Conservation (phyloP, 2,113 vertebrate species). For the Epinephelus lanceolatus region DNA sequence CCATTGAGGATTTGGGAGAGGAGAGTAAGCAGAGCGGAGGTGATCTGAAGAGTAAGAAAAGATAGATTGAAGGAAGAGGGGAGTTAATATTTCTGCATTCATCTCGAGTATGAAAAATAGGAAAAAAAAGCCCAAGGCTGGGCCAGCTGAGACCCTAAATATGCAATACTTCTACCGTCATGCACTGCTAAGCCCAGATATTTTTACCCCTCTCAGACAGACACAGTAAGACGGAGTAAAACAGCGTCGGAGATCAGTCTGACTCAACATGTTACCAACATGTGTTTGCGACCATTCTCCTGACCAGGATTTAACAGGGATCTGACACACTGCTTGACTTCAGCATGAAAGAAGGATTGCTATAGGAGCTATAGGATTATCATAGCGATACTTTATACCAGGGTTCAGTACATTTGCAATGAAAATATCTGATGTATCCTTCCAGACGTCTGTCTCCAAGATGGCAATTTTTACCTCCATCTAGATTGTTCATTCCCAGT, state of each 20-base stretch:
- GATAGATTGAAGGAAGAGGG: neutral
- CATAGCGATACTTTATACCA: neutral
- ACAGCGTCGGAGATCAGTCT: neutral
- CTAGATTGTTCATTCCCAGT: neutral
- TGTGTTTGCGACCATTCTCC: neutral
- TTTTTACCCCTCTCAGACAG: neutral
- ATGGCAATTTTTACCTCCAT: neutral
- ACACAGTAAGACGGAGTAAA: neutral
- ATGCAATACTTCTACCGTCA: conserved; percentile 11
- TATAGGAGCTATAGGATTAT: neutral
- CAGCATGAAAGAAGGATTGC: neutral
- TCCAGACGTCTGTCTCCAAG: neutral
- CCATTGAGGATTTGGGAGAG: conserved; percentile 30
- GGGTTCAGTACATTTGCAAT: neutral
- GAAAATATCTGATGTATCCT: neutral
- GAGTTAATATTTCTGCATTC: conserved; percentile 25
- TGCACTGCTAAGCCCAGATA: conserved; percentile 2
- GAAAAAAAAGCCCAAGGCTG: neutral
- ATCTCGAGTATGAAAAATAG: conserved; percentile 5
- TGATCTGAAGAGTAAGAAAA: conserved; percentile 46
- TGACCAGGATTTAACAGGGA: neutral
- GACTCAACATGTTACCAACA: conserved; percentile 4
- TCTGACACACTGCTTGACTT: conserved; percentile 16
- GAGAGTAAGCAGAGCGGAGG: conserved; percentile 9
- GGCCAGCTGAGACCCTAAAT: conserved; percentile 20